phyloP scores from a whole-genome alignment of 1,140 invertebrate genomes.

The Neodiprion lecontei region DNA sequence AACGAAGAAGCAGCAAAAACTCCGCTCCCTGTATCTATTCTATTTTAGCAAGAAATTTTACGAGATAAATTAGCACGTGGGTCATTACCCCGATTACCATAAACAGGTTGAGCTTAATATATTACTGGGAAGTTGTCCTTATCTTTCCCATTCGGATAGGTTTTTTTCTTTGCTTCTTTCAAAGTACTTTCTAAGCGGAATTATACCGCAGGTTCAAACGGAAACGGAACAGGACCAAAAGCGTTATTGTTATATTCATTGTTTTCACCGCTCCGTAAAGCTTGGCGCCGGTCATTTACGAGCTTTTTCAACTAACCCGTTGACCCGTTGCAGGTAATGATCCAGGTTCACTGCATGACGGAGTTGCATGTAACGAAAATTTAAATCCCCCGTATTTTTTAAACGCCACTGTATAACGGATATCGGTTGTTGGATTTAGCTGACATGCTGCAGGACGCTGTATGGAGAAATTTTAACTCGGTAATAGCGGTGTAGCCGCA shows the following conservation, averaged over 20 bases:
- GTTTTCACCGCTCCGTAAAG: not conserved
- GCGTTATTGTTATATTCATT: not conserved
- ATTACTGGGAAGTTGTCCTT: not conserved
- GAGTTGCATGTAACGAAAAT: not conserved
- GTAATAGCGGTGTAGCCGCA: not conserved
- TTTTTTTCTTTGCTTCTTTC: not conserved
- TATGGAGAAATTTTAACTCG: not conserved
- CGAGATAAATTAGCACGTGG: not conserved
- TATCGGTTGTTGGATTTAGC: not conserved
- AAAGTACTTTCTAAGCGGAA: not conserved
- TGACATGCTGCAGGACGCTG: not conserved
- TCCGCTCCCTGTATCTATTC: not conserved
- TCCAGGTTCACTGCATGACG: not conserved
- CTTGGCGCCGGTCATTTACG: not conserved
- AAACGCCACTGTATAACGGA: not conserved
- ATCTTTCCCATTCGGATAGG: not conserved
- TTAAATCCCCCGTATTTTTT: not conserved
- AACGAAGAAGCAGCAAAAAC: no score
- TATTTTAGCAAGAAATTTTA: not conserved
- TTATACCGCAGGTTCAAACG: not conserved
- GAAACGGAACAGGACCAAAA: not conserved
- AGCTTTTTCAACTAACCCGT: not conserved
- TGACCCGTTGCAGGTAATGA: not conserved
- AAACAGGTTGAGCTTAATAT: slow-evolving; percentile 1
- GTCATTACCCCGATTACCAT: slow-evolving; percentile 3